Percentiles rank a stretch among this genome's conserved stretches.
These are phyloP conservation scores for Promerops cafer DNA, from an alignment of 2,113 vertebrate genomes.

Conservation along the genomic window DNA sequence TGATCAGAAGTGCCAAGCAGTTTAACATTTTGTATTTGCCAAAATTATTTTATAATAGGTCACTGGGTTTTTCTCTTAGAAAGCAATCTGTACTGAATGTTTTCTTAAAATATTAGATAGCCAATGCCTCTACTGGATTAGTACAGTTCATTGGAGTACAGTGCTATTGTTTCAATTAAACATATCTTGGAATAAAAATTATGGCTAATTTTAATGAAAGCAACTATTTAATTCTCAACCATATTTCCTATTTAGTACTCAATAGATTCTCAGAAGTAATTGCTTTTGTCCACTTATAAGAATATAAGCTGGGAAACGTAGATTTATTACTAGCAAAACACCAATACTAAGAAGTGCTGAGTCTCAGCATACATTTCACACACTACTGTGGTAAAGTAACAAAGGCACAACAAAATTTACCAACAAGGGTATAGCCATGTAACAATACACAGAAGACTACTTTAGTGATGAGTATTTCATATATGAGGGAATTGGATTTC, in stretches of 20 bases:
- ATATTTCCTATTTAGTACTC: background rate
- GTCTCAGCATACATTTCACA: background rate
- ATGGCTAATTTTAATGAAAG: background rate
- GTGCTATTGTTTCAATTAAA: conserved; percentile 51
- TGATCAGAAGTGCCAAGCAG: conserved; percentile 73
- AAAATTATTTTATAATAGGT: conserved; percentile 74
- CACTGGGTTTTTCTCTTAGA: conserved; percentile 34
- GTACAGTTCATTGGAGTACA: conserved; percentile 73
- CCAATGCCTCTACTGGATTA: conserved; percentile 69
- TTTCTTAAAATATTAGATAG: conserved; percentile 69
- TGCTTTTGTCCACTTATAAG: background rate
- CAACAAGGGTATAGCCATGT: background rate
- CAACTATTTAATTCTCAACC: background rate
- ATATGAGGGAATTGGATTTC: background rate
- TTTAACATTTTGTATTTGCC: conserved; percentile 69
- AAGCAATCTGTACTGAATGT: conserved; percentile 61
- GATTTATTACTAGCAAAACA: background rate
- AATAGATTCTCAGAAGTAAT: background rate
- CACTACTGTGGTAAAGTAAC: background rate
- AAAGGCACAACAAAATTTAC: background rate
- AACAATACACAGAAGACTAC: background rate
- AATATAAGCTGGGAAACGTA: background rate
- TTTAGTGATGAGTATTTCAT: background rate
- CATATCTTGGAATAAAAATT: background rate
- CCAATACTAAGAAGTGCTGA: background rate